A percentile compares a stretch with the other conserved stretches of the same genome.
These are phyloP conservation scores for Eurosta solidaginis DNA, from an alignment of 1,140 invertebrate genomes.

Conservation along the genomic window DNA sequence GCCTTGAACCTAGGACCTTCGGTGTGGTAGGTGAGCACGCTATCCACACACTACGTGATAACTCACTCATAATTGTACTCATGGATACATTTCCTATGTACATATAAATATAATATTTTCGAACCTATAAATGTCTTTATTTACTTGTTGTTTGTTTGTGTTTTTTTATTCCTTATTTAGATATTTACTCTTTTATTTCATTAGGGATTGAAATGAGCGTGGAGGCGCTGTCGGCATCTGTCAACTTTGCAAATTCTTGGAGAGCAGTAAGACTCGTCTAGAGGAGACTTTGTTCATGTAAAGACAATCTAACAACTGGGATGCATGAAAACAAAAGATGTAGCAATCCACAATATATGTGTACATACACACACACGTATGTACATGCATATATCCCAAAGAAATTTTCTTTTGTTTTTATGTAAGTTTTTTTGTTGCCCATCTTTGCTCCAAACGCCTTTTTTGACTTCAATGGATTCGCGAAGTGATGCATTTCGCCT, in stretches of 20 bases:
- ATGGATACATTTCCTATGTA: no score
- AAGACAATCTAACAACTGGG: background rate
- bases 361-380: no score
- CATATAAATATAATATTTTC: background rate
- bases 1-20: no score
- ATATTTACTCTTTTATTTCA: slow-evolving; percentile 7
- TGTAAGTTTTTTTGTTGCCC: background rate
- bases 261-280: background rate
- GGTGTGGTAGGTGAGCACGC: no score
- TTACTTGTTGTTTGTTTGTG: background rate
- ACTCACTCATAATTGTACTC: no score
- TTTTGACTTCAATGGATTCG: background rate
- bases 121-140: background rate
- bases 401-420: no score
- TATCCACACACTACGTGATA: no score
- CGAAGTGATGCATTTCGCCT: background rate
- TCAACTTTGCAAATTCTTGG: slow-evolving; percentile 2
- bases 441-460: background rate
- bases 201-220: background rate
- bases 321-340: background rate
- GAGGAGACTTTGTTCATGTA: background rate
- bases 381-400: no score
- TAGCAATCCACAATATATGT: no score
- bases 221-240: background rate
- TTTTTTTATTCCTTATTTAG: no score